phyloP scores from a whole-genome alignment of 2,888 invertebrate genomes.

The Acleris holmiana region DNA sequence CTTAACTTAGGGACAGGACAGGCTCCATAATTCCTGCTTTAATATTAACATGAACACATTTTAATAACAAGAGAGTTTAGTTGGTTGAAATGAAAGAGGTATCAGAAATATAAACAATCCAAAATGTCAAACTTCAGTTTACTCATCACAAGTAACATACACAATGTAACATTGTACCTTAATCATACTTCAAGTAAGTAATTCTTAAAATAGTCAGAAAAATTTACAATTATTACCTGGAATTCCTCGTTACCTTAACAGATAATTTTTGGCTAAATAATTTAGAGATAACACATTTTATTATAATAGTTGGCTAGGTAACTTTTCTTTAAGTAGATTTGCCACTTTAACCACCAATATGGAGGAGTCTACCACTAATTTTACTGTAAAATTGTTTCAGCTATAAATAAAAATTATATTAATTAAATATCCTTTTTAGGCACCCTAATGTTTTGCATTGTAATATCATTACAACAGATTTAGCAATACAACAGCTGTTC shows the following conservation, averaged over 20 bases:
- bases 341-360: constrained; percentile 4
- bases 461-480: too few species aligned
- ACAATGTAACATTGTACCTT: too few species aligned
- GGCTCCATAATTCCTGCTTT: too few species aligned
- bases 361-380: background rate
- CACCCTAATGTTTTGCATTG: background rate
- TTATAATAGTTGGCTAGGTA: background rate
- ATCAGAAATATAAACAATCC: too few species aligned
- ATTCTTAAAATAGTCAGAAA: constrained; percentile 3
- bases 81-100: too few species aligned
- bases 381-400: background rate
- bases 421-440: background rate
- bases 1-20: too few species aligned
- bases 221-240: background rate
- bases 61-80: too few species aligned
- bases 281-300: constrained; percentile 1
- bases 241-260: background rate
- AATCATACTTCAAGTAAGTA: too few species aligned
- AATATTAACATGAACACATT: too few species aligned
- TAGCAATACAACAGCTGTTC: too few species aligned
- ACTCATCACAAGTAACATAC: too few species aligned
- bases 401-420: background rate
- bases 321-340: background rate
- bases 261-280: constrained; percentile 9
- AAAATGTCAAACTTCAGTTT: too few species aligned